Conservation (phyloP, 1,140 invertebrate species). For the Drosophila setifemur region DNA sequence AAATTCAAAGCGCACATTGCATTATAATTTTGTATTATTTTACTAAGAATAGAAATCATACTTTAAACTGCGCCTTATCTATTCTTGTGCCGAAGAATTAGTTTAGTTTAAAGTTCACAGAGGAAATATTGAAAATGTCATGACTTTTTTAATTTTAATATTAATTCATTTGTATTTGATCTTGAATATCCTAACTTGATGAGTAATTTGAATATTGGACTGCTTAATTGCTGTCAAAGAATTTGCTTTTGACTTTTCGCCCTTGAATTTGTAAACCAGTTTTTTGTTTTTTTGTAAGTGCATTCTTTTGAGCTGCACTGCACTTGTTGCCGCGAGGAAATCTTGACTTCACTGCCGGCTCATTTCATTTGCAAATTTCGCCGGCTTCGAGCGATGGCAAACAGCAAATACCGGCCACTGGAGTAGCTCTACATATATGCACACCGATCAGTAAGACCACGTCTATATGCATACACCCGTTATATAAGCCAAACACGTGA, state of each 20-base stretch:
- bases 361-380: constrained; percentile 64
- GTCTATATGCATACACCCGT: neutral
- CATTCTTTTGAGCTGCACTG: constrained; percentile 1
- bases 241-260: too few species aligned
- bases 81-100: too few species aligned
- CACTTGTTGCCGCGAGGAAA: constrained; percentile 43
- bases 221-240: too few species aligned
- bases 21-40: too few species aligned
- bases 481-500: constrained; percentile 30
- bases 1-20: constrained; percentile 25
- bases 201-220: too few species aligned
- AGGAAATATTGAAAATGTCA: neutral
- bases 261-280: too few species aligned
- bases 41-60: too few species aligned
- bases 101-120: too few species aligned
- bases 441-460: neutral
- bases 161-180: too few species aligned
- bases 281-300: constrained; percentile 10
- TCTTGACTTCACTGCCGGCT: constrained; percentile 33
- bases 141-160: too few species aligned
- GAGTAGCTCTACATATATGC: constrained; percentile 15
- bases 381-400: constrained; percentile 42
- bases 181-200: too few species aligned
- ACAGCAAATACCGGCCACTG: constrained; percentile 33
- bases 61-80: too few species aligned